These are phyloP conservation scores for Apeltes quadracus DNA, from an alignment of 2,113 vertebrate species.

Conservation along the genomic window DNA sequence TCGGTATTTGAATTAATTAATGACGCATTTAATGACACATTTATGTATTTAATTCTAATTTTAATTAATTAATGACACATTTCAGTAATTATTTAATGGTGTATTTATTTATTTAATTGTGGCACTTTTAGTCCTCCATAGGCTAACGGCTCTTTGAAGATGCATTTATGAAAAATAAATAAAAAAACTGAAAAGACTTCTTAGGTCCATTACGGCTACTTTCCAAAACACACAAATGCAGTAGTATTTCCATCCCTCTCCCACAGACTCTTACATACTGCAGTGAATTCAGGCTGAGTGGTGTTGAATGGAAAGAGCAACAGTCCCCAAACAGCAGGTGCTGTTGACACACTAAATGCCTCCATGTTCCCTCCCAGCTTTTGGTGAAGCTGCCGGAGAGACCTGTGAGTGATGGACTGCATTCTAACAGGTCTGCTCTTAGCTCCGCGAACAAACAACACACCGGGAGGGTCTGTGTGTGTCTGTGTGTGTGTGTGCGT, in stretches of 20 bases:
- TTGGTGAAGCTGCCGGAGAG: background rate
- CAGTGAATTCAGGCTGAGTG: conserved; percentile 3
- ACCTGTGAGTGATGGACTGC: background rate
- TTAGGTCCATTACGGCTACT: background rate
- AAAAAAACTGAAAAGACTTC: background rate
- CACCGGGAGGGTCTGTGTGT: conserved; percentile 1
- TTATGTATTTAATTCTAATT: no score
- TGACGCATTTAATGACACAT: no score
- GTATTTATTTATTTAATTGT: no score
- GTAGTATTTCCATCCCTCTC: background rate
- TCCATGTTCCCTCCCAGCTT: conserved; percentile 14
- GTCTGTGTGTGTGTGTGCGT: conserved; percentile 4
- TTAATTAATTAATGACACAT: no score
- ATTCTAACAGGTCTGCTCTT: conserved; percentile 1
- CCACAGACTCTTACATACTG: background rate
- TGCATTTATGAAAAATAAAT: background rate
- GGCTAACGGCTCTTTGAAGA: no score
- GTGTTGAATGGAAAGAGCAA: background rate
- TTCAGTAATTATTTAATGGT: no score
- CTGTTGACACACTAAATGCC: conserved; percentile 19
- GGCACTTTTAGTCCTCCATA: no score
- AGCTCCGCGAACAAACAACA: background rate
- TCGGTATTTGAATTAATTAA: no score
- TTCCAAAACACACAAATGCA: background rate
- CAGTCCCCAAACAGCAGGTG: conserved; percentile 13